These are phyloP conservation scores for Clytia hemisphaerica DNA, from an alignment of 30 jellyfish, hydroid and myxozoan species.

Conservation along the genomic window DNA sequence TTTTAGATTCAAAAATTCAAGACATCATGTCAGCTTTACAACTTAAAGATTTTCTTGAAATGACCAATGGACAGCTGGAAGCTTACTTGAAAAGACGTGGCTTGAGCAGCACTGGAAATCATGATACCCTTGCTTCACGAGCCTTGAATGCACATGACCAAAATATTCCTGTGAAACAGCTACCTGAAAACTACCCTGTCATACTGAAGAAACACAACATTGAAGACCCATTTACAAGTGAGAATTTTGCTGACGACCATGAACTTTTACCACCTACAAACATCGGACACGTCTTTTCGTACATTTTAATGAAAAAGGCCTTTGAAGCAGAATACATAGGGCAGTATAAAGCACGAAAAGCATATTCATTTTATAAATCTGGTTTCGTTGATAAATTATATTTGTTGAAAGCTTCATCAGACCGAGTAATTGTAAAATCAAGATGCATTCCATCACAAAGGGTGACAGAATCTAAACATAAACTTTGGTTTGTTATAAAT, in stretches of 20 bases:
- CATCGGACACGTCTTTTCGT: constrained; percentile 36
- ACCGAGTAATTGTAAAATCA: not conserved
- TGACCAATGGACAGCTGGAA: constrained; percentile 34
- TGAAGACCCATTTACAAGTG: not conserved
- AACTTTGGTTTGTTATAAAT: constrained; percentile 30
- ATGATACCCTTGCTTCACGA: constrained; percentile 37
- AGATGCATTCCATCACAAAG: constrained; percentile 29
- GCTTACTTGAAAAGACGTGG: constrained; percentile 33
- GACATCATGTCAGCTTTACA: too few relatives aligned
- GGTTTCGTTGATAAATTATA: constrained; percentile 48
- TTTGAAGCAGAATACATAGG: constrained; percentile 32
- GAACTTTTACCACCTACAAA: constrained; percentile 27
- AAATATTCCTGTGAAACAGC: too few relatives aligned
- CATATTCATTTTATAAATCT: constrained; percentile 30
- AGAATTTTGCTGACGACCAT: constrained; percentile 9
- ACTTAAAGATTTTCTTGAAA: constrained; percentile 27
- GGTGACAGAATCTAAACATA: constrained; percentile 29
- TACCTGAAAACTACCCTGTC: too few relatives aligned
- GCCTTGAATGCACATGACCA: too few relatives aligned
- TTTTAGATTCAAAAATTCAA: too few relatives aligned
- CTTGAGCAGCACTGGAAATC: constrained; percentile 19
- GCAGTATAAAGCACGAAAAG: constrained; percentile 42
- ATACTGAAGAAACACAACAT: too few relatives aligned
- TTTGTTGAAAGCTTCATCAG: not conserved
- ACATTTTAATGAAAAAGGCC: constrained; percentile 35